Percentiles rank a stretch among this genome's conserved stretches.
phyloP scores from a whole-genome alignment of 2,888 invertebrate genomes.

The Poecilus cupreus region DNA sequence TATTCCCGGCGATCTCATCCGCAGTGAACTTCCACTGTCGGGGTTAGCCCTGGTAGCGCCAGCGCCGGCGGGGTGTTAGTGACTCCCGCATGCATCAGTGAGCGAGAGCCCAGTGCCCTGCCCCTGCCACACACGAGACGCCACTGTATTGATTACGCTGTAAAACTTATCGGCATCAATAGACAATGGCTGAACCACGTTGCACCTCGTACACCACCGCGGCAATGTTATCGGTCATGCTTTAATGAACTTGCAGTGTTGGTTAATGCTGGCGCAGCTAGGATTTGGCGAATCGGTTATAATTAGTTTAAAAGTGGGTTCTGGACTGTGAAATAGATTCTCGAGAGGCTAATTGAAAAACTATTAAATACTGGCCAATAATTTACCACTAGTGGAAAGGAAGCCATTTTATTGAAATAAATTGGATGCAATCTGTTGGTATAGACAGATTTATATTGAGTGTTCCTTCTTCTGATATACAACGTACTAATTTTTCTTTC shows the following conservation, averaged over 20 bases:
- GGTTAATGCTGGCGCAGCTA: not conserved
- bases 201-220: not conserved
- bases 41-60: not conserved
- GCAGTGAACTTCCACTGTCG: not conserved
- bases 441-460: not conserved
- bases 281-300: no score
- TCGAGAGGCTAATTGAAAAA: no score
- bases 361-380: no score
- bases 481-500: no score
- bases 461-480: no score
- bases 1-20: conserved; percentile 7
- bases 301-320: no score
- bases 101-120: not conserved
- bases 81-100: conserved; percentile 19
- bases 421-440: not conserved
- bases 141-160: conserved; percentile 28
- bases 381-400: no score
- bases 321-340: no score
- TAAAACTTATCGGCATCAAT: conserved; percentile 35
- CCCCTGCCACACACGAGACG: not conserved
- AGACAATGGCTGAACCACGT: conserved; percentile 18
- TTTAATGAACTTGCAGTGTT: conserved; percentile 30
- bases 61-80: not conserved
- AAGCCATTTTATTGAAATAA: not conserved
- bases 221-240: conserved; percentile 9